phyloP scores from a whole-genome alignment of 2,113 vertebrate genomes.

The Dicrurus megarhynchus region DNA sequence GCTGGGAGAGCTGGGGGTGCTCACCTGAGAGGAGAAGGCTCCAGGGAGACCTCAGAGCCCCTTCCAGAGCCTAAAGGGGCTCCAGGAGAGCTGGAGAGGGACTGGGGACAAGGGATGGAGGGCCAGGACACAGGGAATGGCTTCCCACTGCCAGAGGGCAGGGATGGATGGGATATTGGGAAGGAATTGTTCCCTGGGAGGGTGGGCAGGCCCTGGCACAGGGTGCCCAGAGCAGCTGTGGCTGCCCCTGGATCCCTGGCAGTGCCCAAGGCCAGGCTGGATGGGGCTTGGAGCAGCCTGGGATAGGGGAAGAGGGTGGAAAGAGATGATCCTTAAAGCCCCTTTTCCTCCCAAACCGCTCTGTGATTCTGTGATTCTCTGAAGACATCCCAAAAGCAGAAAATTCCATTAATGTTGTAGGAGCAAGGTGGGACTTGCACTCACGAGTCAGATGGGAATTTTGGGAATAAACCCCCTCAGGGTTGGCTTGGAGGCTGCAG shows the following conservation, averaged over 20 bases:
- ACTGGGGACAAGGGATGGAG: background rate
- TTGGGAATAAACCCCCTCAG: background rate
- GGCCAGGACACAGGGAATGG: background rate
- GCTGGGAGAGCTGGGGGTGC: background rate
- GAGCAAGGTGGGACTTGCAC: background rate
- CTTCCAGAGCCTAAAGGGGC: rapidly evolving
- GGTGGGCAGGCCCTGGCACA: background rate
- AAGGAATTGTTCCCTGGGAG: background rate
- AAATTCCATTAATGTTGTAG: background rate
- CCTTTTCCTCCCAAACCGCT: background rate
- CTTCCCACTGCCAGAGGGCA: background rate
- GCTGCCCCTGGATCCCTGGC: background rate
- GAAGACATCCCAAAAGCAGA: background rate
- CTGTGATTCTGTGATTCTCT: too few species aligned
- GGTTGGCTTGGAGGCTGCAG: background rate
- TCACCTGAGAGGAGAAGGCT: background rate
- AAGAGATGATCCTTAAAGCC: background rate
- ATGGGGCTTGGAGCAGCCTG: background rate
- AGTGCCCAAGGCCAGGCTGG: background rate
- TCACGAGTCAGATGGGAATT: rapidly evolving
- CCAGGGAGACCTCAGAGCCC: background rate
- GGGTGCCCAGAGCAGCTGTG: background rate
- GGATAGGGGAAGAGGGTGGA: background rate
- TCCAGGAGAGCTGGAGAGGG: background rate
- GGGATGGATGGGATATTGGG: rapidly evolving